A percentile compares a stretch with the other conserved stretches of the same genome.
phyloP scores from a whole-genome alignment of 2,797 vertebrate genomes.

The Galago senegalensis region DNA sequence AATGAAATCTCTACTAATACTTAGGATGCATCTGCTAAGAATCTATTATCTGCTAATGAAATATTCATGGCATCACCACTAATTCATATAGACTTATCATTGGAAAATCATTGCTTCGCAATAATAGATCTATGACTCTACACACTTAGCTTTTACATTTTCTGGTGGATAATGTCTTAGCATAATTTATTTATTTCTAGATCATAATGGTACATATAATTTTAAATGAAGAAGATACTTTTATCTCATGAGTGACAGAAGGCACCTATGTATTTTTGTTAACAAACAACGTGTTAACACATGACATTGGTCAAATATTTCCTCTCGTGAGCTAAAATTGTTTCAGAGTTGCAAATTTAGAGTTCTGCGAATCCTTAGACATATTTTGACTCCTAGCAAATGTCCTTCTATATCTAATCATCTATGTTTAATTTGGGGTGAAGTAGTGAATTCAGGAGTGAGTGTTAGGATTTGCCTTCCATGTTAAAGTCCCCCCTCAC shows the following conservation, averaged over 20 bases:
- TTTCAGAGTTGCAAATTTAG: slow-evolving; percentile 26
- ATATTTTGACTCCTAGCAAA: slow-evolving; percentile 18
- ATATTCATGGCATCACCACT: neutral
- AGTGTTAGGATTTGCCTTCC: neutral
- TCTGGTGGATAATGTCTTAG: neutral
- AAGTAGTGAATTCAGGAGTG: neutral
- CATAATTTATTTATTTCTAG: slow-evolving; percentile 22
- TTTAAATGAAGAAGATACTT: neutral
- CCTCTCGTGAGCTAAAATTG: neutral
- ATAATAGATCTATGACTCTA: neutral
- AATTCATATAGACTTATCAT: slow-evolving; percentile 46
- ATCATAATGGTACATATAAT: neutral
- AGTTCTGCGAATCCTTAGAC: slow-evolving; percentile 24
- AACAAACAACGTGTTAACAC: neutral
- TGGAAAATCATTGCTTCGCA: slow-evolving; percentile 62
- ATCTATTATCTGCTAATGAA: slow-evolving; percentile 13
- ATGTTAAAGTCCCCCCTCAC: neutral
- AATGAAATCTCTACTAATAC: slow-evolving; percentile 52
- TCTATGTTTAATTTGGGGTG: neutral
- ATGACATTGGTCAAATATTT: slow-evolving; percentile 47
- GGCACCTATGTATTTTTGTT: neutral
- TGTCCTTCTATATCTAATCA: neutral
- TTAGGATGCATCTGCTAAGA: neutral
- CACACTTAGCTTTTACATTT: slow-evolving; percentile 25
- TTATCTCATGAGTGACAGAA: neutral